Base-by-base conservation (phyloP, 2,888 invertebrate genomes). In the Drosophila quinaria region DNA sequence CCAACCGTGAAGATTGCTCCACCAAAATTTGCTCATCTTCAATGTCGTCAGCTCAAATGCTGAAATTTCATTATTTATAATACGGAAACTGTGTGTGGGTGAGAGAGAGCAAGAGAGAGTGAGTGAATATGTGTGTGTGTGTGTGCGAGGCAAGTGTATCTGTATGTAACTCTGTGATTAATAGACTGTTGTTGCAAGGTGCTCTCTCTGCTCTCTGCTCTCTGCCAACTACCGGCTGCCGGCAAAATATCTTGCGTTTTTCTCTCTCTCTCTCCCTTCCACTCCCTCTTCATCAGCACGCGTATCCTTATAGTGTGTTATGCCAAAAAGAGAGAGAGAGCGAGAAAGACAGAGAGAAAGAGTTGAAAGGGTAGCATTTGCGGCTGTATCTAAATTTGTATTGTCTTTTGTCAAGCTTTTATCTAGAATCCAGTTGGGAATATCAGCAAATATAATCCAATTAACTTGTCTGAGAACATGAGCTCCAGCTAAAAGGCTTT, bases 1-100 rank as follows among this genome's bases (percentile, higher is more conserved):
- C 15, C 29, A 13, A 11, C 39, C 44, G 15, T 33, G 37, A 22
- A 10, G 35, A 15, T 22, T 35, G 60, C 68, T 50, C 41, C 60
- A 51, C 25, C 55, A 22, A 15, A 15, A 22, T 41, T 51, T 52
- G 39, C 58, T 59, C 54, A 67, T 64, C 61, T 62, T 52, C 46
- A 56, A 52, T 68, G 85, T 75, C 75, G 80, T 88, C 72, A 72
- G 72, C 71, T 70, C 37, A 68, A 80, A 68, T 68, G 80, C 55
- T 71, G 58, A 85, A 89, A 79, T 79, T 83, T 81, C 78, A 87
- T 89, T 87, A 89, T 87, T 85, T 81, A 78, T 84, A 60, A 67
- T 68, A 82, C 71, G 85, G 87, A 90, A 86, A 78, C 80, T 80
- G 74, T 59, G 54, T 59, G 50, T 54, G 33, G 37, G 47, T 63